Evolutionary conservation across 53 echinoderm and acorn worm species (phyloP), one percentile per base, ranked within the genome.

Genomic region (Actinopyga echinites): DNA sequence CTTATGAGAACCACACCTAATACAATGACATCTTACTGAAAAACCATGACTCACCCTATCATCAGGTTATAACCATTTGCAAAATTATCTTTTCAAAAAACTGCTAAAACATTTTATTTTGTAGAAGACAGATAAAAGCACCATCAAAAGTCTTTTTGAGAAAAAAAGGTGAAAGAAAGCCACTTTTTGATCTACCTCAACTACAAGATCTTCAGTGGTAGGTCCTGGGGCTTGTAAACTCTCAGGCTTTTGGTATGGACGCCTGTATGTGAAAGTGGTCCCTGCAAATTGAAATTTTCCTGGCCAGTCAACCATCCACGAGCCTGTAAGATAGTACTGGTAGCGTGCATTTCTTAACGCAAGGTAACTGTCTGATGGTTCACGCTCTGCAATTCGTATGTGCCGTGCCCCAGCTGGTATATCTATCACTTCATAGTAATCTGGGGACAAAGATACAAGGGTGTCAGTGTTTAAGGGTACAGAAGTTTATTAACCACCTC

Each of bases 221-320:
- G 99, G 99, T 45, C 99, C 99, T 25, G 57, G 32, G 17, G 99
- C 90, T 59, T 79, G 44, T 21, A 99, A 64, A 31, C 88, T 88
- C 54, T 99, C 99, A 11, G 94, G 99, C 33, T 82, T 84, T 35
- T 86, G 90, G 83, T 91, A 99, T 1, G 92, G 90, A 32, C 99
- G 84, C 28, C 91, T 69, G 65, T 99, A 99, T 42, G 88, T 90
- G 77, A 99, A 99, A 13, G 84, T 77, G 6, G 94, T 92, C 35
- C 94, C 99, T 9, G 91, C 94, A 33, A 99, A 79, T 23, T 99
- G 87, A 83, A 99, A 95, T 73, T 99, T 84, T 4, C 99, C 99
- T 0, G 99, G 94, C 99, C 99, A 99, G 74, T 99, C 99, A 3
- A 99, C 94, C 24, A 94, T 99, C 99, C 99, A 99, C 4, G 88